These are phyloP conservation scores for Rhea pennata DNA, from an alignment of 2,113 vertebrate species.

Conservation along the genomic window DNA sequence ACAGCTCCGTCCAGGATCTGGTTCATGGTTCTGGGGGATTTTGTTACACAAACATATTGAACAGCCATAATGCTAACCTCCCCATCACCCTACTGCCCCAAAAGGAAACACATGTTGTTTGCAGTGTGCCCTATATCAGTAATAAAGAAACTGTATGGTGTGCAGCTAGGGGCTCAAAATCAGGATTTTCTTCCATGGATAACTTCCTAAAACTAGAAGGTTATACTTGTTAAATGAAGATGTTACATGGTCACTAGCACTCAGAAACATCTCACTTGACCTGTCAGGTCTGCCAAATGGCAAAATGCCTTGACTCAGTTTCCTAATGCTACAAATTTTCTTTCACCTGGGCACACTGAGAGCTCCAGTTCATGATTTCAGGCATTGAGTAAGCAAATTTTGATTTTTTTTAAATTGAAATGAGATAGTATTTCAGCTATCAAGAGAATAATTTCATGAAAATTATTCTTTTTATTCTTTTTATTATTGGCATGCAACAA, in stretches of 20 bases:
- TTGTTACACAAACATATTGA: neutral
- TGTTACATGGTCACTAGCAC: neutral
- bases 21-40: neutral
- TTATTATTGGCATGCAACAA: neutral
- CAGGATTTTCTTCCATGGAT: neutral
- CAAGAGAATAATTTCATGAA: neutral
- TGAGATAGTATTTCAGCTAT: neutral
- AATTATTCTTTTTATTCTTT: neutral
- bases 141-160: neutral
- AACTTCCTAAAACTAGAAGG: neutral
- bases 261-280: neutral
- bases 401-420: neutral
- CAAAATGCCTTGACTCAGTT: neutral
- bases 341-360: neutral
- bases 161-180: neutral
- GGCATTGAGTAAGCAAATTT: neutral
- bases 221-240: neutral
- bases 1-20: neutral
- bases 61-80: neutral
- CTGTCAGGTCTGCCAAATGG: neutral
- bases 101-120: neutral
- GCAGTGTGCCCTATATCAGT: neutral
- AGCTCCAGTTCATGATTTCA: neutral
- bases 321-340: neutral
- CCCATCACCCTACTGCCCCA: accelerated